Evolutionary conservation across 2,113 vertebrate species (phyloP).

Genomic region (Rhinoderma darwinii): DNA sequence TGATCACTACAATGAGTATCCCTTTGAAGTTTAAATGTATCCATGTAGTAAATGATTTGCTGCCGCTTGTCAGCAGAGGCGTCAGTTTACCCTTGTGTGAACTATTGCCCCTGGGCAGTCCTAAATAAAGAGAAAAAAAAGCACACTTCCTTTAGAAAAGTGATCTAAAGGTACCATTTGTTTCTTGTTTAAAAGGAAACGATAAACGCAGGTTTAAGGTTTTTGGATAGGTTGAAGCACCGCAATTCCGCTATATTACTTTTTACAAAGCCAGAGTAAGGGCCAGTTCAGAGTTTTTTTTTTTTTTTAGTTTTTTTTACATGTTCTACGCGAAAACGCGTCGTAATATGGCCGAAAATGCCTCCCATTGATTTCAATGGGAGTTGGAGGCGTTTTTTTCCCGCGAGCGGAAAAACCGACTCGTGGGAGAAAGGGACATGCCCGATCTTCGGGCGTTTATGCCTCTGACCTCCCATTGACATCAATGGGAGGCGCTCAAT

Average conservation of each 20-base stretch:
- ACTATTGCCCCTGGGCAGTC: constrained; percentile 18
- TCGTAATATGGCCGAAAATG: too few relatives aligned
- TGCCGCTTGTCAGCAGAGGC: not conserved
- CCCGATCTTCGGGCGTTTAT: too few relatives aligned
- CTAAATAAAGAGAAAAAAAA: constrained; percentile 28
- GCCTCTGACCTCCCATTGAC: too few relatives aligned
- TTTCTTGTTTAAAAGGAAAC: not conserved
- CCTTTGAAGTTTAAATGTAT: not conserved
- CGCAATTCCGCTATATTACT: not conserved
- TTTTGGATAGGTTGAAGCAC: not conserved
- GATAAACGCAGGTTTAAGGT: constrained; percentile 1
- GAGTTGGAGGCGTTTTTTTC: too few relatives aligned
- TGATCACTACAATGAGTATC: not conserved
- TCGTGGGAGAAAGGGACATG: too few relatives aligned
- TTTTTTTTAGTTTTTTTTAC: too few relatives aligned
- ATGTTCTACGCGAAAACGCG: too few relatives aligned
- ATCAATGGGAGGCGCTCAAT: too few relatives aligned
- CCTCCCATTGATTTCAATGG: too few relatives aligned
- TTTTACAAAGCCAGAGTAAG: not conserved
- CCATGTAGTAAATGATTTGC: not conserved
- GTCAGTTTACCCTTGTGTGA: constrained; percentile 12
- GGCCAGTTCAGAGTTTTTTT: too few relatives aligned
- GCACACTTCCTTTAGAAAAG: not conserved
- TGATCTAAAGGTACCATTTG: constrained; percentile 23
- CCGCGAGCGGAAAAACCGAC: too few relatives aligned